These are phyloP conservation scores for Schizotus pectinicornis DNA, from an alignment of 2,888 invertebrate species.

Conservation along the genomic window DNA sequence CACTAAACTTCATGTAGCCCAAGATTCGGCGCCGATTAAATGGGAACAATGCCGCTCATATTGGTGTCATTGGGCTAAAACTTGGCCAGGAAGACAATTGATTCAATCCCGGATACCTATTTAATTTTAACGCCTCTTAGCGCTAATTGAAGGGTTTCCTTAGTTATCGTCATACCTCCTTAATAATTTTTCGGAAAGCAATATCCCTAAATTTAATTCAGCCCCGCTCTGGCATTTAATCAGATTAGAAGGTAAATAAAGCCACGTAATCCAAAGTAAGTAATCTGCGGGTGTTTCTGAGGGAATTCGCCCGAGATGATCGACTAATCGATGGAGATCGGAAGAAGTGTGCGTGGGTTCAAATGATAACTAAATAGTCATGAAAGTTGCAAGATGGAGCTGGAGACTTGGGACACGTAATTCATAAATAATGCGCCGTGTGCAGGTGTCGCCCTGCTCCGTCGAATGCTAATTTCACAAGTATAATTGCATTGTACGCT, in stretches of 20 bases:
- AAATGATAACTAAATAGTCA: conserved; percentile 1
- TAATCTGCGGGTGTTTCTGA: conserved; percentile 4
- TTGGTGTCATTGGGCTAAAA: no score
- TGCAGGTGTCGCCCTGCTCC: conserved; percentile 27
- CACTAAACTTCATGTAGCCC: not conserved
- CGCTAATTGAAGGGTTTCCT: not conserved
- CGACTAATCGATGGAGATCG: conserved; percentile 7
- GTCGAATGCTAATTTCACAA: conserved; percentile 38
- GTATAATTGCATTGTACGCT: conserved; percentile 41
- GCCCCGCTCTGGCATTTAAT: conserved; percentile 12
- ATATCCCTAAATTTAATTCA: conserved; percentile 3
- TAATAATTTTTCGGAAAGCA: no score
- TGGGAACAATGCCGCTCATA: no score
- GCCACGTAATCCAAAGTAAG: conserved; percentile 6
- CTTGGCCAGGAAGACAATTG: no score
- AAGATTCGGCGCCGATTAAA: not conserved
- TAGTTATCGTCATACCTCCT: not conserved
- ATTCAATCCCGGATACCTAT: no score
- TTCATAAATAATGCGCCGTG: conserved; percentile 30
- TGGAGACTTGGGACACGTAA: conserved; percentile 8
- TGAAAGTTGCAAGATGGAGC: conserved; percentile 3
- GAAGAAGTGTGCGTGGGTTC: conserved; percentile 2
- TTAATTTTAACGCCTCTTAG: no score
- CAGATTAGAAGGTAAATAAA: conserved; percentile 17
- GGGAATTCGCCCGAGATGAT: conserved; percentile 5